Evolutionary conservation across 2,113 vertebrate species (phyloP).

Genomic region (Gymnocephalus cernua): DNA sequence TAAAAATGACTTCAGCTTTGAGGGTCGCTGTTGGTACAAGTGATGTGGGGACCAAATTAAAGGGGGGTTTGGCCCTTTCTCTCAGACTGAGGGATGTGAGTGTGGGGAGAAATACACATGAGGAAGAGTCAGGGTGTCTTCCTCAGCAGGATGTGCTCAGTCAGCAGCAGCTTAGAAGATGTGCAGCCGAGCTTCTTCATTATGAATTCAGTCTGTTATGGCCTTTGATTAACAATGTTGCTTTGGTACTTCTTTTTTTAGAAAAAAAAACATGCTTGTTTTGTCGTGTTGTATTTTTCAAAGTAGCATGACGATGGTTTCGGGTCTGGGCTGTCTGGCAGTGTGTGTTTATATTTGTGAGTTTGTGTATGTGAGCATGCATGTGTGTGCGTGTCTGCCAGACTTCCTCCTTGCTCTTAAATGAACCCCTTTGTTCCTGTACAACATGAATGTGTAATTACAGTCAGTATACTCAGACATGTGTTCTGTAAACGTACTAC

Average conservation of each 20-base stretch:
- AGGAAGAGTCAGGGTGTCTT: constrained; percentile 23
- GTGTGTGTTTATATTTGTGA: neutral
- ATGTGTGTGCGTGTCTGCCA: constrained; percentile 12
- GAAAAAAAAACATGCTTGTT: constrained; percentile 43
- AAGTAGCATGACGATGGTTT: constrained; percentile 74
- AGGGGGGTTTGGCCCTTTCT: constrained; percentile 22
- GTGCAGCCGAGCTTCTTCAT: constrained; percentile 60
- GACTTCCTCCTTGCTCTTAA: constrained; percentile 48
- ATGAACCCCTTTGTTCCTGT: constrained; percentile 44
- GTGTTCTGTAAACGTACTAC: constrained; percentile 66
- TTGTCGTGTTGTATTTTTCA: constrained; percentile 59
- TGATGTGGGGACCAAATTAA: constrained; percentile 35
- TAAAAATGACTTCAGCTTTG: constrained; percentile 65
- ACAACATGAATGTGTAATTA: constrained; percentile 77
- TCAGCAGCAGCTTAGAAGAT: constrained; percentile 48
- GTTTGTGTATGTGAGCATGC: constrained; percentile 9
- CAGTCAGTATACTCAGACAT: constrained; percentile 54
- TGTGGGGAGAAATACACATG: neutral
- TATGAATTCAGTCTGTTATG: constrained; percentile 60
- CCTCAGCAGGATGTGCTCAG: constrained; percentile 22
- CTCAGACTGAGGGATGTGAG: constrained; percentile 9
- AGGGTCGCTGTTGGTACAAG: constrained; percentile 68
- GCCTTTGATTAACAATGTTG: constrained; percentile 67
- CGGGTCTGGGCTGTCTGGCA: constrained; percentile 43
- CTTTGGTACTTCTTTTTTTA: constrained; percentile 74